phyloP scores from a whole-genome alignment of 2,113 vertebrate genomes.

The Phaethon lepturus region DNA sequence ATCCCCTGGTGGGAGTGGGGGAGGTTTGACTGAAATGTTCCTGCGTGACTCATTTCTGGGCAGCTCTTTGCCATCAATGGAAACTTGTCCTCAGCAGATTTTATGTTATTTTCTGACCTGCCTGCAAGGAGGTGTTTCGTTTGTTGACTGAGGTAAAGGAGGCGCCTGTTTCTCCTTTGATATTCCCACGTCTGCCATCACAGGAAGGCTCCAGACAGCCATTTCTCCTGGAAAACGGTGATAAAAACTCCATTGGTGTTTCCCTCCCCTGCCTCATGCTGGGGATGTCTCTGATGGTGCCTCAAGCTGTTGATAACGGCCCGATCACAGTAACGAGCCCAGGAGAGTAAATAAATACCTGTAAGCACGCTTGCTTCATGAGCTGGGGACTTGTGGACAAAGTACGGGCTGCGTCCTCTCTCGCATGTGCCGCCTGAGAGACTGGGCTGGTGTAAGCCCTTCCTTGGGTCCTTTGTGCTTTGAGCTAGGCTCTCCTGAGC shows the following conservation, averaged over 20 bases:
- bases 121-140: background rate
- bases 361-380: background rate
- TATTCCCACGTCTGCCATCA: constrained; percentile 4
- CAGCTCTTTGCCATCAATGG: background rate
- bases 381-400: background rate
- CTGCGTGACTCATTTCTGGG: background rate
- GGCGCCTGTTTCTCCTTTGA: background rate
- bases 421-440: background rate
- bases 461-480: background rate
- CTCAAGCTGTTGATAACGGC: background rate
- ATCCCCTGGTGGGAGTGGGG: background rate
- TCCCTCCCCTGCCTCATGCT: background rate
- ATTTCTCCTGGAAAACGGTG: background rate
- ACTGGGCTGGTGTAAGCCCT: background rate
- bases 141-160: constrained; percentile 6
- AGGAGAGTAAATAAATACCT: background rate
- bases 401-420: background rate
- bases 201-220: background rate
- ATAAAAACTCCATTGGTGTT: background rate
- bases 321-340: background rate
- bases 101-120: constrained; percentile 21
- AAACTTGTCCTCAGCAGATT: constrained; percentile 5
- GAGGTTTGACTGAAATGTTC: background rate
- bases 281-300: background rate
- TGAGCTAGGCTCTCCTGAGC: background rate